These are phyloP conservation scores for Trigoniulus corallinus DNA, from an alignment of 1,140 invertebrate species.

Conservation along the genomic window DNA sequence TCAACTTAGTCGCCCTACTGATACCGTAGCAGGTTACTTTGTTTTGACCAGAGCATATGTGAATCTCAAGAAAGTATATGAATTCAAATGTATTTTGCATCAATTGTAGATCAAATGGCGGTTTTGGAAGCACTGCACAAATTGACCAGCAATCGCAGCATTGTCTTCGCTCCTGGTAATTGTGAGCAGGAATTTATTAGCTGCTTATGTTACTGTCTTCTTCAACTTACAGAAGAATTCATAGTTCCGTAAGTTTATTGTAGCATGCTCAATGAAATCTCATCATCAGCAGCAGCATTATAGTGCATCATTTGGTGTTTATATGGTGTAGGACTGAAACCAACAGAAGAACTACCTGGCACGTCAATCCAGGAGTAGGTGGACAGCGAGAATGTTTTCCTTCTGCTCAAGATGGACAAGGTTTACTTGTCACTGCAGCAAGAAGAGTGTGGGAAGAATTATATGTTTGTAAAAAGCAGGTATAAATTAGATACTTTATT, in stretches of 20 bases:
- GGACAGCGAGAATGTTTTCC: slow-evolving; percentile 32
- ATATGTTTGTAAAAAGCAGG: slow-evolving; percentile 88
- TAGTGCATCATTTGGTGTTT: no score
- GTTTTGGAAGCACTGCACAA: slow-evolving; percentile 86
- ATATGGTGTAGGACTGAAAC: no score
- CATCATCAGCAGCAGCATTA: no score
- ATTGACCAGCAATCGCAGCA: slow-evolving; percentile 54
- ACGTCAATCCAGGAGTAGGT: slow-evolving; percentile 57
- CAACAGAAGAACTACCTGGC: slow-evolving; percentile 52
- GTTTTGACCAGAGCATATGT: slow-evolving; percentile 24
- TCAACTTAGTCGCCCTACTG: slow-evolving; percentile 74
- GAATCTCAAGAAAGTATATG: not conserved
- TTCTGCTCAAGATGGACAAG: slow-evolving; percentile 60
- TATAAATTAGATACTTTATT: slow-evolving; percentile 29
- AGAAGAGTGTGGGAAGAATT: slow-evolving; percentile 92
- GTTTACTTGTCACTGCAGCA: slow-evolving; percentile 70
- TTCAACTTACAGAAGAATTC: slow-evolving; percentile 80
- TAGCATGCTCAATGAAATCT: no score
- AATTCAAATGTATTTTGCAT: not conserved
- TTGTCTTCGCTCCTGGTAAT: slow-evolving; percentile 87
- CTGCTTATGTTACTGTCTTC: slow-evolving; percentile 84
- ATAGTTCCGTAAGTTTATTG: slow-evolving; percentile 43
- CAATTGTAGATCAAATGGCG: slow-evolving; percentile 56
- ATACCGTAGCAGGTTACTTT: slow-evolving; percentile 34
- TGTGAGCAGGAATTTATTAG: slow-evolving; percentile 90